phyloP scores from a whole-genome alignment of 2,113 vertebrate genomes.

The Phyllostomus discolor region DNA sequence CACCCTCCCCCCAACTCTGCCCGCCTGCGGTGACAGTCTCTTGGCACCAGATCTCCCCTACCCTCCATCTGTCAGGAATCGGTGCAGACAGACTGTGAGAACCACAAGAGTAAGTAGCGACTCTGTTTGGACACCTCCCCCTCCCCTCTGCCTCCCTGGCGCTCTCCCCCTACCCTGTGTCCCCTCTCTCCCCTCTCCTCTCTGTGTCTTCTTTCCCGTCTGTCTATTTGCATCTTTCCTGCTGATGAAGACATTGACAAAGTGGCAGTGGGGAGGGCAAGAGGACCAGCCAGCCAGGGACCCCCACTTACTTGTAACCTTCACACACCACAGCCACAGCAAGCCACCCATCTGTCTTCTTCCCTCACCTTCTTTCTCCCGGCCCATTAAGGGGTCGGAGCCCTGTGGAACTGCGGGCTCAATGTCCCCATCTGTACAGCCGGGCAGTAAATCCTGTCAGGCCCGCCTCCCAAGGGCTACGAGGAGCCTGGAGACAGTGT shows the following conservation, averaged over 20 bases:
- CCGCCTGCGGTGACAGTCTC: constrained; percentile 61
- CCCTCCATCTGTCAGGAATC: constrained; percentile 71
- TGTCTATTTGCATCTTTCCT: constrained; percentile 39
- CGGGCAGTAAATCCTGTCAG: background rate
- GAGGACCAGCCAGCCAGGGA: background rate
- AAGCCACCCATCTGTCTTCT: background rate
- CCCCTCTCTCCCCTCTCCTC: background rate
- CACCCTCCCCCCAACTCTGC: constrained; percentile 47
- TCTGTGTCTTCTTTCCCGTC: background rate
- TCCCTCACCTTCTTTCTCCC: background rate
- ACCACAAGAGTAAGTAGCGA: constrained; percentile 47
- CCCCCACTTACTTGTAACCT: background rate
- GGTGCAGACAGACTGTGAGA: constrained; percentile 43
- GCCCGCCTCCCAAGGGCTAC: background rate
- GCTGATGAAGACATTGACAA: constrained; percentile 16
- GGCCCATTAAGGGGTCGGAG: background rate
- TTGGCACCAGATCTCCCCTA: constrained; percentile 61
- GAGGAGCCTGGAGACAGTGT: background rate
- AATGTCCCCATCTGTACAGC: background rate
- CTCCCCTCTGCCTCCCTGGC: background rate
- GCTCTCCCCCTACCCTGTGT: background rate
- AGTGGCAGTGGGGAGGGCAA: background rate
- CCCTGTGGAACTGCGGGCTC: background rate
- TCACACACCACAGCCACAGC: background rate
- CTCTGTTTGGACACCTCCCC: background rate